Evolutionary conservation across 2,797 vertebrate species (phyloP), one percentile per base, ranked within the genome.

Genomic region (Enteromius unitaeniatus): DNA sequence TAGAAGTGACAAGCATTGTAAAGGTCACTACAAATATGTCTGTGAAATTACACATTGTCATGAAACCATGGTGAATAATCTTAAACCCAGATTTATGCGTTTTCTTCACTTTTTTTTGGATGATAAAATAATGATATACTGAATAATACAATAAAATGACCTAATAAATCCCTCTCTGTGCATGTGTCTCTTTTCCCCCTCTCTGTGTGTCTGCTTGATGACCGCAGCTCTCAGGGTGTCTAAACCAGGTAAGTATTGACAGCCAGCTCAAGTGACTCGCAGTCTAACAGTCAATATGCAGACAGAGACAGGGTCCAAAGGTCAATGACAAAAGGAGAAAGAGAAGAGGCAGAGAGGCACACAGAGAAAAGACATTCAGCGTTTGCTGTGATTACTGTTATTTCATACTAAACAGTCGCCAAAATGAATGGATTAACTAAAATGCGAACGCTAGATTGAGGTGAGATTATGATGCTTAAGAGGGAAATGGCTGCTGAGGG

Each of bases 161-260:
- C 2, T 81, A 55, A 47, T 31, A 34, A 37, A 58, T 28, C 64
- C 26, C 51, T 68, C 34, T 60, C 62, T 31, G 42, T 49, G 84
- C 84, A 86, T 53, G 85, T 89, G 86, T 89, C 88, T 90, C 28
- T 90, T 90, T 84, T 80, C 87, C 88, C 87, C 86, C 83, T 67
- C 70, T 83, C 62, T 8, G 45, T 51, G 55, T 80, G 76, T 82
- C 84, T 90, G 91, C 92, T 92, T 92, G 91, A 93, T 89, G 91
- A 93, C 93, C 93, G 91, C 92, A 93, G 91, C 89, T 60, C 91
- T 89, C 89, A 91, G 92, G 93, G 92, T 93, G 92, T 92, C 90
- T 93, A 95, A 95, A 95, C 94, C 93, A 94, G 92, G 93, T 95
- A 95, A 95, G 94, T 95, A 95, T 95, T 93, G 94, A 95, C 94